Percentiles rank a stretch among this genome's conserved stretches.
Conservation (phyloP, 2,888 invertebrate genomes). For the Cryptus armator region DNA sequence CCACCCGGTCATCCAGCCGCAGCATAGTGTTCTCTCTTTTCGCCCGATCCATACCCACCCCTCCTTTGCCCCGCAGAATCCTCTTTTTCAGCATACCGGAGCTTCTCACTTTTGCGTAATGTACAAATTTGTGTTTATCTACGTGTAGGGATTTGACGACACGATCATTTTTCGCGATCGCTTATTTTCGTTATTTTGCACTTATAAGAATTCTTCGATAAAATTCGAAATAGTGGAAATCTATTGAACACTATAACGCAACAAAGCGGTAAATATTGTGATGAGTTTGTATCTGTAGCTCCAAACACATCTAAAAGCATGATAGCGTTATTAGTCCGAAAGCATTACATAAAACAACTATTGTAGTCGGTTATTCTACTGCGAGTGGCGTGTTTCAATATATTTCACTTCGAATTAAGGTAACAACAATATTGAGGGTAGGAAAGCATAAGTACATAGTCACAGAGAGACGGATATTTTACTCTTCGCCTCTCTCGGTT, state of each 20-base stretch:
- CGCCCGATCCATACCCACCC: background rate
- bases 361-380: too few species aligned
- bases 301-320: background rate
- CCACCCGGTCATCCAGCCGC: slow-evolving; percentile 76
- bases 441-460: background rate
- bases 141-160: too few species aligned
- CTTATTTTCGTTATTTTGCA: background rate
- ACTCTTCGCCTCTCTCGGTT: slow-evolving; percentile 29
- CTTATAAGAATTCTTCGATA: too few species aligned
- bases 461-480: slow-evolving; percentile 2
- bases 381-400: background rate
- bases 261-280: too few species aligned
- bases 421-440: background rate
- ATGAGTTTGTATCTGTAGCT: background rate
- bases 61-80: background rate
- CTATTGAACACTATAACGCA: too few species aligned
- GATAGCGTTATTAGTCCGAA: background rate
- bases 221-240: too few species aligned
- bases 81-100: background rate
- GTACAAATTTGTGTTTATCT: background rate
- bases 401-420: background rate
- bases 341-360: background rate
- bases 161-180: too few species aligned
- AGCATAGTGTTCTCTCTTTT: slow-evolving; percentile 38
- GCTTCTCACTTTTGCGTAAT: slow-evolving; percentile 14